phyloP scores from a whole-genome alignment of 2,113 vertebrate species.

The Dicaeum eximium region DNA sequence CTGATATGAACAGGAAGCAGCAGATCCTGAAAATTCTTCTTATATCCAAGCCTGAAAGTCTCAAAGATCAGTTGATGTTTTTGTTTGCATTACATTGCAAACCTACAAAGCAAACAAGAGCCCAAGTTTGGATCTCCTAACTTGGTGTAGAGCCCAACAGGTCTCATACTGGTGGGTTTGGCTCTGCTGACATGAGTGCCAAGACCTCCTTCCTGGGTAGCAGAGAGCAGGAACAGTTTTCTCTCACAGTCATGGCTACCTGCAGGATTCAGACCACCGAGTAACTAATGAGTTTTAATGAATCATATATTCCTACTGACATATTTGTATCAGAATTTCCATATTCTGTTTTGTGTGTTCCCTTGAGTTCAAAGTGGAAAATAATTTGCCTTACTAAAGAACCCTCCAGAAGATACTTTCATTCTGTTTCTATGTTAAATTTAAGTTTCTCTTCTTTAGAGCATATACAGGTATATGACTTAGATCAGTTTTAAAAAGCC shows the following conservation, averaged over 20 bases:
- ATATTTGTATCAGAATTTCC: not conserved
- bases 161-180: not conserved
- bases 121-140: not conserved
- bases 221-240: not conserved
- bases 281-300: not conserved
- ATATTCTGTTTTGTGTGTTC: not conserved
- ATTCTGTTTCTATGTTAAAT: not conserved
- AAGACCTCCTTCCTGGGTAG: not conserved
- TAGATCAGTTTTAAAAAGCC: not conserved
- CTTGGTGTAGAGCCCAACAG: not conserved
- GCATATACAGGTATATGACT: not conserved
- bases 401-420: not conserved
- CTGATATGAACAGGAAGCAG: not conserved
- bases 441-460: not conserved
- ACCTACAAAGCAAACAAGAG: not conserved
- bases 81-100: not conserved
- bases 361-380: not conserved
- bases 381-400: not conserved
- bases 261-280: not conserved
- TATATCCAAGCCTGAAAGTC: not conserved
- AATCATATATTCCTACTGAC: not conserved
- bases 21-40: not conserved
- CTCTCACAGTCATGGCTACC: not conserved
- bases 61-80: not conserved
- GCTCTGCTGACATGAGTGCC: not conserved